Evolutionary conservation across 2,888 invertebrate genomes (phyloP).

Genomic region (Litoditis marina): DNA sequence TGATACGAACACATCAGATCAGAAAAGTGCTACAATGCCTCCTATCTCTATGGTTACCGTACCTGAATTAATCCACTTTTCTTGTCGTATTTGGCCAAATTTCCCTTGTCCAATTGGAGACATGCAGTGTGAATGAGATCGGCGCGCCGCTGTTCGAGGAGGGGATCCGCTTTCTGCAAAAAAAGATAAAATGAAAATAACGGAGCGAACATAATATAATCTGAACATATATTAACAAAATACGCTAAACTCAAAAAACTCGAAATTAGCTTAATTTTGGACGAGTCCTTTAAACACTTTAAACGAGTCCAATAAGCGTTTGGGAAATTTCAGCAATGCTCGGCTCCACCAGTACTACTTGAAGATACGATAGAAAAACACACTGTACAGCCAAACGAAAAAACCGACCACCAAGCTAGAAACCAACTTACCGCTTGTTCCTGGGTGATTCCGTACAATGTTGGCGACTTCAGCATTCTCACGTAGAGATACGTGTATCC

Average conservation of each 20-base stretch:
- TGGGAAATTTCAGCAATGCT: too few relatives aligned
- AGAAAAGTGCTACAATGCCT: too few relatives aligned
- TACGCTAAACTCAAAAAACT: conserved; percentile 2
- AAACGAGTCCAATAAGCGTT: too few relatives aligned
- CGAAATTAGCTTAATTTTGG: too few relatives aligned
- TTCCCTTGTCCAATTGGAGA: conserved; percentile 82
- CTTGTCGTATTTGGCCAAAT: conserved; percentile 90
- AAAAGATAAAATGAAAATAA: not conserved
- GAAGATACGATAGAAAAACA: too few relatives aligned
- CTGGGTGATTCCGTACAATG: conserved; percentile 77
- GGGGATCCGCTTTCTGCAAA: conserved; percentile 73
- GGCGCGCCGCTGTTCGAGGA: conserved; percentile 83
- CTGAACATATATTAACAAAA: conserved; percentile 13
- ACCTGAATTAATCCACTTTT: conserved; percentile 81
- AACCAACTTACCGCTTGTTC: conserved; percentile 41
- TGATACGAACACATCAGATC: too few relatives aligned
- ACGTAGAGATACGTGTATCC: conserved; percentile 96
- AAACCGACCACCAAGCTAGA: too few relatives aligned
- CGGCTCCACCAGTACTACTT: too few relatives aligned
- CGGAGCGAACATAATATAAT: not conserved
- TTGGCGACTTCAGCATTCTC: conserved; percentile 84
- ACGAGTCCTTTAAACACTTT: conserved; percentile 10
- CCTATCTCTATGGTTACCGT: not conserved
- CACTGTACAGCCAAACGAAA: too few relatives aligned
- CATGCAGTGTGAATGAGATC: conserved; percentile 95